Evolutionary conservation across 2,888 invertebrate species (phyloP).

Genomic region (Eremobia ochroleuca): DNA sequence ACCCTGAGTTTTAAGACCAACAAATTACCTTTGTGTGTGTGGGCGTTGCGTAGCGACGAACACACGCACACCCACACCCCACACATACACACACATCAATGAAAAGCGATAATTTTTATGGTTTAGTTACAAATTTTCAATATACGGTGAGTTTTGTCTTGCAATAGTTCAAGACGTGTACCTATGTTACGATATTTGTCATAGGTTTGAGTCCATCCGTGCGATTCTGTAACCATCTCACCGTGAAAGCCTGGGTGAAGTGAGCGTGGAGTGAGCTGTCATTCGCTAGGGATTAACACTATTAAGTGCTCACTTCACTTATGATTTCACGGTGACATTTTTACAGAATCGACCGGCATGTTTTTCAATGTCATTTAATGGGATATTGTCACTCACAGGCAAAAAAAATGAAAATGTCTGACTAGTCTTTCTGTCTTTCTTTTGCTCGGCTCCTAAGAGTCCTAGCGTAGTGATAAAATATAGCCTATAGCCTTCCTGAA

Average conservation of each 20-base stretch:
- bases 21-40: conserved; percentile 67
- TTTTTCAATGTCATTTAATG: too few relatives aligned
- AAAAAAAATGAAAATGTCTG: too few relatives aligned
- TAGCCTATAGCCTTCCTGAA: neutral
- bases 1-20: conserved; percentile 74
- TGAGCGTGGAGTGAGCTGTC: too few relatives aligned
- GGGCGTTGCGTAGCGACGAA: conserved; percentile 53
- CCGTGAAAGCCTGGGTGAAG: too few relatives aligned
- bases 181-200: too few relatives aligned
- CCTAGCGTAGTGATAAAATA: neutral
- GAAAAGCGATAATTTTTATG: conserved; percentile 69
- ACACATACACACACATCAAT: conserved; percentile 67
- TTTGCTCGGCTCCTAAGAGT: neutral
- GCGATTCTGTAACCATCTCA: too few relatives aligned
- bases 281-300: too few relatives aligned
- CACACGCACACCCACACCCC: conserved; percentile 23
- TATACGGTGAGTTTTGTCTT: conserved; percentile 44
- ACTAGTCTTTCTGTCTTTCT: neutral
- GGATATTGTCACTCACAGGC: too few relatives aligned
- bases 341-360: too few relatives aligned
- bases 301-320: too few relatives aligned
- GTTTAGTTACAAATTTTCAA: conserved; percentile 69
- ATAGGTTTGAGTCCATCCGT: neutral
- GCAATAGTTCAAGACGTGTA: conserved; percentile 1
- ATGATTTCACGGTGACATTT: too few relatives aligned